Evolutionary conservation across 92 coral and sea anemone genomes (phyloP), one percentile per base, ranked within the genome.

Genomic region (Zoanthus solanderi): DNA sequence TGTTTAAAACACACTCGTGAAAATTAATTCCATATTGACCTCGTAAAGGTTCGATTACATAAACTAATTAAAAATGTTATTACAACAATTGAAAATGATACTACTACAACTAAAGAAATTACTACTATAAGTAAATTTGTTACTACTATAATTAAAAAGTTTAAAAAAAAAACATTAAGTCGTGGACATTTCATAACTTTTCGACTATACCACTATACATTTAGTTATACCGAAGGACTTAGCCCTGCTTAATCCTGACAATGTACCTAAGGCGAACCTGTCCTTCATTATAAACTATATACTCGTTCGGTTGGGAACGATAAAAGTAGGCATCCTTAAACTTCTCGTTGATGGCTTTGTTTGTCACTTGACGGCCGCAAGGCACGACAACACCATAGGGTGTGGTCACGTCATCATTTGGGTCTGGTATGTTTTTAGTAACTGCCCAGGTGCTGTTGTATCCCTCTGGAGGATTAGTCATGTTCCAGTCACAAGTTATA

Each of bases 321-420:
- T 17, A 79, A 32, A 91, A 18, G 45, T 42, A 54, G 0, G 7
- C 8, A 0, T 73, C 63, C 31, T 84, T 79, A 56, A 74, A 90
- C 89, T 88, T 94, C 82, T 92, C 93, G 0, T 53, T 69, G 75
- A 92, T 42, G 15, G 88, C 73, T 23, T 68, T 42, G 61, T 90
- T 88, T 12, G 48, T 31, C 60, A 92, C 90, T 37, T 92, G 92
- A 7, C 87, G 87, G 7, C 98, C 99, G 17, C 94, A 92, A 67
- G 99, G 96, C 30, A 97, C 88, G 10, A 90, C 90, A 32, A 89
- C 92, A 14, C 98, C 99, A 87, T 94, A 97, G 69, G 96, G 96
- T 23, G 97, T 93, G 69, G 98, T 94, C 72, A 96, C 92, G 78
- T 95, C 84, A 50, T 89, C 92, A 34, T 78, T 75, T 37, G 98